Conservation (phyloP, 2,888 invertebrate species). For the Sepioteuthis lessoniana region DNA sequence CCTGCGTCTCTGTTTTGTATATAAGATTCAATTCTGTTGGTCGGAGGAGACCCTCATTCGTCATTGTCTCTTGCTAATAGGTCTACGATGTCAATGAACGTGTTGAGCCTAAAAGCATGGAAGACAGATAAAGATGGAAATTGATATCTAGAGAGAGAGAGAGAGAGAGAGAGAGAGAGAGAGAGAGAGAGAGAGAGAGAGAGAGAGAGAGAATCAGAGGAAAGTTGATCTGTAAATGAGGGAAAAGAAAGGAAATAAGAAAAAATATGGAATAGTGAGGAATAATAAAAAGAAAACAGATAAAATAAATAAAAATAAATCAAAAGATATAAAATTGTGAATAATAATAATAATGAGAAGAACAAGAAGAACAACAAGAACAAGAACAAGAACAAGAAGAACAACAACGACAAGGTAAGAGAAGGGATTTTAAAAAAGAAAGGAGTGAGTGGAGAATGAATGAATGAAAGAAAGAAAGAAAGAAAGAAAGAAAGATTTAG, state of each 20-base stretch:
- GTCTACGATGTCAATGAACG: not conserved
- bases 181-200: not conserved
- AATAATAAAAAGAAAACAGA: too few relatives aligned
- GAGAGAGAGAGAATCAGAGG: not conserved
- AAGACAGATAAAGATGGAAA: not conserved
- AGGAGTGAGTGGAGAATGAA: too few relatives aligned
- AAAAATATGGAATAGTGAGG: too few relatives aligned
- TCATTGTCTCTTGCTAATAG: constrained; percentile 25
- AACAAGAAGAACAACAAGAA: not conserved
- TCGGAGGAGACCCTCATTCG: not conserved
- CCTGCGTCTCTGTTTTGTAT: not conserved
- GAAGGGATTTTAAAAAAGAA: too few relatives aligned
- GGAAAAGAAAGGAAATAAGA: not conserved
- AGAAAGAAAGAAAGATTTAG: too few relatives aligned
- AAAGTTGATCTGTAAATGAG: not conserved
- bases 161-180: not conserved
- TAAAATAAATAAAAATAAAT: too few relatives aligned
- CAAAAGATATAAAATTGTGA: too few relatives aligned
- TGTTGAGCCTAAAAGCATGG: not conserved
- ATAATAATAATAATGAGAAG: not conserved
- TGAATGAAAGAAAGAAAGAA: too few relatives aligned
- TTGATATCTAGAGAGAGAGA: not conserved
- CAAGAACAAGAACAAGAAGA: not conserved
- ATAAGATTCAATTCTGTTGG: not conserved
- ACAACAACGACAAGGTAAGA: not conserved